A percentile compares a stretch with the other conserved stretches of the same genome.
These are phyloP conservation scores for Phyllotreta striolata DNA, from an alignment of 2,888 invertebrate genomes.

Conservation along the genomic window DNA sequence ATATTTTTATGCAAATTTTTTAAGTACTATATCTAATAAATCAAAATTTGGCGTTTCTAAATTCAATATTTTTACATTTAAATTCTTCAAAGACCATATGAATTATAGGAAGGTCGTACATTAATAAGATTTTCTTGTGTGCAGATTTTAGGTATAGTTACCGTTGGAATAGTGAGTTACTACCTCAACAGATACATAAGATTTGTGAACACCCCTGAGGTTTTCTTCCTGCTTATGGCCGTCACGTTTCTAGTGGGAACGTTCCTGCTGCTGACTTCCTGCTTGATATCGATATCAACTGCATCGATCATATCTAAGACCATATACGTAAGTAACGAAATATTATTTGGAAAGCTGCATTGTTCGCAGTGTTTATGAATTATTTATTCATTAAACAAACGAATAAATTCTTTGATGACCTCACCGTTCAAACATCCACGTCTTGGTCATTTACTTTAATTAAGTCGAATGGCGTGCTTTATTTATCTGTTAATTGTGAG, in stretches of 20 bases:
- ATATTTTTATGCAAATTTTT: no score
- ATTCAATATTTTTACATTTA: no score
- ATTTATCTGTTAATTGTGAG: no score
- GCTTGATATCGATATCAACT: conserved; percentile 79
- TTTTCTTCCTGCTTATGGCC: conserved; percentile 78
- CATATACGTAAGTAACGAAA: conserved; percentile 71
- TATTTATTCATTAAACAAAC: no score
- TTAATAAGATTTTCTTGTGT: conserved; percentile 50
- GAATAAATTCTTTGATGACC: no score
- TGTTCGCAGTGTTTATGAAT: background rate
- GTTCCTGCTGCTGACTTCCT: conserved; percentile 76
- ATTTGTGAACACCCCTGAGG: conserved; percentile 62
- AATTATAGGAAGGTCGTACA: no score
- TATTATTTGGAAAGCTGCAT: background rate
- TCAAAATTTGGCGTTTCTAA: background rate
- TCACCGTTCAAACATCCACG: no score
- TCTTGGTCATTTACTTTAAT: no score
- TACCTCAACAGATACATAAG: conserved; percentile 51
- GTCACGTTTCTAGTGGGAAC: conserved; percentile 83
- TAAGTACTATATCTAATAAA: background rate
- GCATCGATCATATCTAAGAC: conserved; percentile 87
- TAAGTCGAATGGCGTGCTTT: no score
- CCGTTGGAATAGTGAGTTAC: conserved; percentile 75
- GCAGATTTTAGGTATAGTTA: conserved; percentile 79
- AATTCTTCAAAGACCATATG: no score